These are phyloP conservation scores for Pogonomyrmex californicus DNA, from an alignment of 1,140 invertebrate species.

Conservation along the genomic window DNA sequence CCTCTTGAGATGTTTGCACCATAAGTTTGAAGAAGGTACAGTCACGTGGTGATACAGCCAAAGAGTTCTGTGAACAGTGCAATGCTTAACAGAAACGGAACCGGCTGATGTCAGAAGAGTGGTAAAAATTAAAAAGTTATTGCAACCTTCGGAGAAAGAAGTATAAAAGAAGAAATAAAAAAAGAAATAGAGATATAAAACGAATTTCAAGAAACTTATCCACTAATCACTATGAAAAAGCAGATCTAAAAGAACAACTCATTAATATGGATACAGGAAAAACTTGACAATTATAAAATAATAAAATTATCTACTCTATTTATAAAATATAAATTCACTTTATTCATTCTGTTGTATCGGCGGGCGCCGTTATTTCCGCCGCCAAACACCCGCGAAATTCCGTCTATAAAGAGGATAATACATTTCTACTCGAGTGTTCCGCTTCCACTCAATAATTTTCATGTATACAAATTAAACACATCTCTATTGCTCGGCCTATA, in stretches of 20 bases:
- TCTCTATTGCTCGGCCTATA: not conserved
- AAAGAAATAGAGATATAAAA: constrained; percentile 54
- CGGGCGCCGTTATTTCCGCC: constrained; percentile 14
- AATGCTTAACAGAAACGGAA: constrained; percentile 75
- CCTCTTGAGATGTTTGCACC: constrained; percentile 63
- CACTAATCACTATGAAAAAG: not conserved
- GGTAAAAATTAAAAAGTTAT: constrained; percentile 75
- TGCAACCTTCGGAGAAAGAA: constrained; percentile 58
- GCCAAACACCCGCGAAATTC: constrained; percentile 55
- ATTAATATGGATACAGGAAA: constrained; percentile 7
- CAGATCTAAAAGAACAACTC: constrained; percentile 1
- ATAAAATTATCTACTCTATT: constrained; percentile 16
- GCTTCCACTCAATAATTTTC: not conserved
- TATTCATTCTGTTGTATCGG: constrained; percentile 71
- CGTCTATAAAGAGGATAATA: constrained; percentile 45
- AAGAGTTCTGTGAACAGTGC: constrained; percentile 79
- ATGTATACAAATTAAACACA: constrained; percentile 28
- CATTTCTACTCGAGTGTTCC: not conserved
- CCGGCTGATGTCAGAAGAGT: constrained; percentile 57
- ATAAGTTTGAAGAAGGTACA: constrained; percentile 71
- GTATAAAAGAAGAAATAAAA: constrained; percentile 47
- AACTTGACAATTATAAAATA: constrained; percentile 3
- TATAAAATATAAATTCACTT: constrained; percentile 56
- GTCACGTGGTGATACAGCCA: constrained; percentile 43
- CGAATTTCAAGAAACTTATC: not conserved